Evolutionary conservation across 2,888 invertebrate species (phyloP), one percentile per base, ranked within the genome.

Genomic region (Pteria penguin): DNA sequence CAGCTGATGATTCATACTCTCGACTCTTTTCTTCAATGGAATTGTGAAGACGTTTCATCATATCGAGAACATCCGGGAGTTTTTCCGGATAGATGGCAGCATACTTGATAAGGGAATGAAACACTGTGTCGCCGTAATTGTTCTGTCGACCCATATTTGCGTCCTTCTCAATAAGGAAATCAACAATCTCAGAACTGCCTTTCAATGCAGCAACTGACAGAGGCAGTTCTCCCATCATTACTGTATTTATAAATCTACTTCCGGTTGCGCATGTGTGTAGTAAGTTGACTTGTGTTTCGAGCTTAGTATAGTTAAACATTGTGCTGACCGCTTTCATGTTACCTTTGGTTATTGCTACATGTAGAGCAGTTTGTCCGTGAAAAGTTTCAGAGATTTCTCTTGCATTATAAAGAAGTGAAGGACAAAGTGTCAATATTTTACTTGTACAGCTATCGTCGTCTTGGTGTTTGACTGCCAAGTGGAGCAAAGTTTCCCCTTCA

Each of bases 171-270:
- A 83, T 32, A 14, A 85, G 45, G 2, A 72, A 32, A 26, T 78
- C 72, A 4, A 83, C 75, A 73, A 83, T 82, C 11, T 73, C 75
- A 1, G 22, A 31, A 58, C 81, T 76, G 55, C 82, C 80, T 4
- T 81, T 82, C 57, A 83, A 72, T 31, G 85, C 82, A 54, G 85
- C 83, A 0, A 85, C 82, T 27, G 82, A 81, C 18, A 85, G 72
- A 18, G 85, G 82, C 14, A 85, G 75, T 52, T 83, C 82, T 32
- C 85, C 85, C 85, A 85, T 85, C 85, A 85, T 85, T 11, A 83
- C 82, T 14, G 85, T 83, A 60, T 84, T 85, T 2, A 72, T 76
- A 72, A 83, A 82, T 52, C 82, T 79, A 14, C 45, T 31, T 2
- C 82, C 79, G 4, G 82, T 79, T 18, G 83, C 83, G 18, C 60